Evolutionary conservation across 1,140 invertebrate genomes (phyloP).

Genomic region (Aphidius gifuensis): DNA sequence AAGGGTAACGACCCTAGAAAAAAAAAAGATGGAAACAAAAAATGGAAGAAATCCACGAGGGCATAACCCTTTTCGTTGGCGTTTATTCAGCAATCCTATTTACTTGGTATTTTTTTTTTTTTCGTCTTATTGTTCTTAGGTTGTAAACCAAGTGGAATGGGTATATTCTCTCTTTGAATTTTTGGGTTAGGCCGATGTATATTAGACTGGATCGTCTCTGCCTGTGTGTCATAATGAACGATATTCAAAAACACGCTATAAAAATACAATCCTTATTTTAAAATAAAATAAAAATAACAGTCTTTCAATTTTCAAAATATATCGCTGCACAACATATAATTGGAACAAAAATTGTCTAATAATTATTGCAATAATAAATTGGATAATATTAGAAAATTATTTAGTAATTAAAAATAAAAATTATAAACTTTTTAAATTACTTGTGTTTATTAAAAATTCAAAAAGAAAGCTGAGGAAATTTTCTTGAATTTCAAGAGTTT

Average conservation of each 20-base stretch:
- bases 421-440: no score
- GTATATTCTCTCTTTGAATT: slow-evolving; percentile 22
- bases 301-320: no score
- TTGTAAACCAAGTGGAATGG: slow-evolving; percentile 5
- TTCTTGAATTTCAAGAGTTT: no score
- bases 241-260: neutral
- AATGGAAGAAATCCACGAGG: slow-evolving; percentile 12
- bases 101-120: slow-evolving; percentile 5
- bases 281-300: no score
- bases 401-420: no score
- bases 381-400: no score
- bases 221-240: slow-evolving; percentile 17
- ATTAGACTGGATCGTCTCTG: slow-evolving; percentile 20
- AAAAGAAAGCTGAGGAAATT: no score
- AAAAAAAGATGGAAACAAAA: neutral
- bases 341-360: no score
- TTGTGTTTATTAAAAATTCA: no score
- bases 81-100: slow-evolving; percentile 16
- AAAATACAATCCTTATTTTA: no score
- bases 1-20: slow-evolving; percentile 20
- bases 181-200: neutral
- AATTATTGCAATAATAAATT: no score
- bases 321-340: no score
- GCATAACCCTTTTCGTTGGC: slow-evolving; percentile 16
- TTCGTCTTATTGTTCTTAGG: slow-evolving; percentile 13